Base-by-base conservation (phyloP, 2,113 vertebrate species). In the Notarius quadriscutis region DNA sequence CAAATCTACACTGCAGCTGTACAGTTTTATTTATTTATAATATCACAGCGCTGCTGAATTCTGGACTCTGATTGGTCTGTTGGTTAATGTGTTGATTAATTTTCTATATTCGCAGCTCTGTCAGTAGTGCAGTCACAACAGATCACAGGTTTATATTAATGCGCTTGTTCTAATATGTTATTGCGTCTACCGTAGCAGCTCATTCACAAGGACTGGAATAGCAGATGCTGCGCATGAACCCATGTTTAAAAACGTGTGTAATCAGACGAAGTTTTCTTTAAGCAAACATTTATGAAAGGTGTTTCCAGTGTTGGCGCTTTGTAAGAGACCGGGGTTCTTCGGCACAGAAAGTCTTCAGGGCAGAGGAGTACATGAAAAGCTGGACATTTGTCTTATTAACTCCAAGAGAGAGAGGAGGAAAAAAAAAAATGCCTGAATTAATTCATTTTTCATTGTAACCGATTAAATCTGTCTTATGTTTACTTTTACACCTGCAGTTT, bases 31-130 rank as follows among this genome's bases (percentile, higher is more conserved):
- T 81, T 34, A 10, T 55, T 27, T 55, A 55, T 27, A 41, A 34
- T 81, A 53, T n/a, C 9, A 60, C 55, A 81, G 27, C 15, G 2
- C 55, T 60, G 15, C 9, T 30, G 48, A n/a, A 77, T 53, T 78
- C 51, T 78, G 50, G 18, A 41, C 5, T 80, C 77, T 57, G 51
- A 58, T 80, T 80, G 78, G 78, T 80, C 78, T 60, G 77, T 41
- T 41, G 41, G 41, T 41, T 41, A 79, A 57, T 2, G 6, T 57
- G n/a, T 53, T 79, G 4, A 77, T 48, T 55, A 0, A 79, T 79
- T 79, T 25, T 79, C n/a, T 7, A 79, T 14, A 53, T 48, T 22
- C 27, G 57, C 79, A 81, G 55, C 55, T 81, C 57, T 60, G 55
- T 5, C 51, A 80, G 2, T 15, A 55, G 53, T 53, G 53, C 7